Conservation (phyloP, 2,797 vertebrate genomes). For the Anguilla pacifica region DNA sequence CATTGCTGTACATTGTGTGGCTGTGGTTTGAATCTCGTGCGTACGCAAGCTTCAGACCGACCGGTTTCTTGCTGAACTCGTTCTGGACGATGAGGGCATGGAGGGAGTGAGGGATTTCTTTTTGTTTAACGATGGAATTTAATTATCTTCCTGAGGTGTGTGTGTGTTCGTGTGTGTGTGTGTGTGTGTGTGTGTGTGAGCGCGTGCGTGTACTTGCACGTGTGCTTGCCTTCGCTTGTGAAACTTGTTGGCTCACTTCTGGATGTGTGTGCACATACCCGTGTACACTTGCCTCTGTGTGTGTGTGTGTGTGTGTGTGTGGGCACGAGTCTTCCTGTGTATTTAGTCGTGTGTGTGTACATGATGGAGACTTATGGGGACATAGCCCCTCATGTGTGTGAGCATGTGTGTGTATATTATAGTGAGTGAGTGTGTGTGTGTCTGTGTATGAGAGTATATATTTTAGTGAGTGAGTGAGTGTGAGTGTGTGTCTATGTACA, state of each 20-base stretch:
- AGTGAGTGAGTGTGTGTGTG: neutral
- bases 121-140: neutral
- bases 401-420: neutral
- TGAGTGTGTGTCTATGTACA: neutral
- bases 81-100: slow-evolving; percentile 55
- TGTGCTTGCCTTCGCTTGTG: no score
- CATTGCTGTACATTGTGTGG: slow-evolving; percentile 20
- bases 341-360: neutral
- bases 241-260: neutral
- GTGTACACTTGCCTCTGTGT: neutral
- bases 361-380: neutral
- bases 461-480: neutral
- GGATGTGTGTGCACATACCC: neutral
- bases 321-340: neutral
- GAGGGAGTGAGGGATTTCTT: neutral
- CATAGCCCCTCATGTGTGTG: neutral
- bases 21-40: slow-evolving; percentile 60
- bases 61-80: slow-evolving; percentile 69
- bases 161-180: neutral
- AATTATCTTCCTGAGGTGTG: slow-evolving; percentile 3
- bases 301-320: neutral
- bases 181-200: neutral
- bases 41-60: slow-evolving; percentile 64
- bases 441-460: neutral
- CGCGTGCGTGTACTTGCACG: neutral